phyloP scores from a whole-genome alignment of 1,140 invertebrate species.

The Bradynema listronoti region DNA sequence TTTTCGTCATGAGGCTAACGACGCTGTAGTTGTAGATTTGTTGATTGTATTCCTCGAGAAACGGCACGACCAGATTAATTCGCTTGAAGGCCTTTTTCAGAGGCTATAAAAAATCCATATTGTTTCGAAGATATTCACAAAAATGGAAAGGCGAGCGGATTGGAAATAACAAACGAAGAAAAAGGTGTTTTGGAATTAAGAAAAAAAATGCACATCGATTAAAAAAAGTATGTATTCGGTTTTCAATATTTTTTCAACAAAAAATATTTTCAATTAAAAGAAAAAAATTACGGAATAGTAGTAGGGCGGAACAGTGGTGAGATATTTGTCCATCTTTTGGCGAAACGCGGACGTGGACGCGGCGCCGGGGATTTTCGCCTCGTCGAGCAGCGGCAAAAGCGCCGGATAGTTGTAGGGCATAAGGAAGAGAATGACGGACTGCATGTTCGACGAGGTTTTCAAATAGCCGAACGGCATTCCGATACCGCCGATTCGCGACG shows the following conservation, averaged over 20 bases:
- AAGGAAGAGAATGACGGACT: constrained; percentile 76
- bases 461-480: constrained; percentile 93
- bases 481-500: constrained; percentile 68
- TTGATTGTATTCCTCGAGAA: constrained; percentile 79
- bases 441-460: constrained; percentile 88
- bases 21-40: constrained; percentile 81
- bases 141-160: constrained; percentile 6
- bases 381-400: constrained; percentile 78
- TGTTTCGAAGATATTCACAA: constrained; percentile 14
- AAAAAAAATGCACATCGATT: too few species aligned
- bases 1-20: constrained; percentile 82
- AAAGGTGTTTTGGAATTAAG: constrained; percentile 15
- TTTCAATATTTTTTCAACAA: constrained; percentile 2
- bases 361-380: constrained; percentile 74
- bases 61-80: constrained; percentile 74
- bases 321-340: constrained; percentile 81
- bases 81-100: constrained; percentile 78
- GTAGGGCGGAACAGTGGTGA: constrained; percentile 88
- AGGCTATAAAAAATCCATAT: constrained; percentile 64
- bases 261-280: constrained; percentile 6
- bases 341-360: constrained; percentile 85
- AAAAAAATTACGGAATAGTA: constrained; percentile 71
- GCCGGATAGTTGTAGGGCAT: constrained; percentile 98
- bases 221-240: too few species aligned
- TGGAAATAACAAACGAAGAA: constrained; percentile 15